Base-by-base conservation (phyloP, 2,113 vertebrate genomes). In the Zosterops lateralis region DNA sequence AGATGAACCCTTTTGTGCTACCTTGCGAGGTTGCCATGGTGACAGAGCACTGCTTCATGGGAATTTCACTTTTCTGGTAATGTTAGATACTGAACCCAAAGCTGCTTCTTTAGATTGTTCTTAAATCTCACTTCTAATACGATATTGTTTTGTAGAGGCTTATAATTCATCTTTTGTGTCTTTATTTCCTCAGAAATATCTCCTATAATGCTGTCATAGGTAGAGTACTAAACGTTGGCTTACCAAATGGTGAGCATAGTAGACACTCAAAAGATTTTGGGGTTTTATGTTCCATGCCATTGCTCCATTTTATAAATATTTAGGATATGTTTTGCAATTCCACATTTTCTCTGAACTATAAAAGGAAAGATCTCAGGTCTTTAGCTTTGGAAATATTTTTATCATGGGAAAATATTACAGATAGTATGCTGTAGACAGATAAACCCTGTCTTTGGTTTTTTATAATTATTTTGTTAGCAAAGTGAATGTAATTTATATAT, bases 21-120 rank as follows among this genome's bases (percentile, higher is more conserved):
- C 93, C 96, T 97, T 97, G 94, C 77, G 79, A 92, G 73, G 97
- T 98, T 98, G 89, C 96, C 96, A 97, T 98, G 95, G 98, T 91
- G 97, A 98, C 32, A 28, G 86, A 97, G 84, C 92, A 71, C 90
- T 97, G 95, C 96, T 98, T 97, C 96, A 92, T 97, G 96, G 97
- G 95, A 97, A 95, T 97, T 97, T 97, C 93, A 94, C 87, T 97
- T 98, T 97, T 96, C 95, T 97, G 87, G 68, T 96, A 93, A 89
- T 95, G 95, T 93, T 96, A 95, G 94, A 93, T 67, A 70, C 67
- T 73, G 76, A 97, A 96, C 57, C 54, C 78, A 93, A 96, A 89
- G 84, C 95, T 89, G 96, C 81, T 94, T 61, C 95, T 96, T 94
- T 84, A 84, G 71, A 94, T 94, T 95, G 54, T 95, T 97, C 93